These are phyloP conservation scores for Glossosoma conforme DNA, from an alignment of 1,140 invertebrate genomes.

Conservation along the genomic window DNA sequence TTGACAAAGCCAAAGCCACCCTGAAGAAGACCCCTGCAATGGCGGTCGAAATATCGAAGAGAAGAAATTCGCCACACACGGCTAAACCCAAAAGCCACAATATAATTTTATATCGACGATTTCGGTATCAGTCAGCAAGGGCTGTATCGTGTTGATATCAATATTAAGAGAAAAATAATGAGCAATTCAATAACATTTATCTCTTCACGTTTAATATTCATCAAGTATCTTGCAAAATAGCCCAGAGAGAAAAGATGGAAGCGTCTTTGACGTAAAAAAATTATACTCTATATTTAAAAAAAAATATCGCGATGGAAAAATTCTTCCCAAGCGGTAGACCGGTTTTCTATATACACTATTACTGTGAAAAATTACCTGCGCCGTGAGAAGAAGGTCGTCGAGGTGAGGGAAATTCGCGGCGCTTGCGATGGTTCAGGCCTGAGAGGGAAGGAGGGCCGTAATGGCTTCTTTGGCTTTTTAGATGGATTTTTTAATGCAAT, in stretches of 20 bases:
- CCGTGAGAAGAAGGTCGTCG: constrained; percentile 1
- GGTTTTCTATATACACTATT: constrained; percentile 31
- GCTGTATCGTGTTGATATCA: no score
- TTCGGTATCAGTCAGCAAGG: no score
- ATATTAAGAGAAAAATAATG: no score
- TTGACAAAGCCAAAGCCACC: no score
- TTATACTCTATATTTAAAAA: constrained; percentile 21
- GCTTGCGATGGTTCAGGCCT: constrained; percentile 11
- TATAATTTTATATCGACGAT: no score
- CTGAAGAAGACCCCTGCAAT: no score
- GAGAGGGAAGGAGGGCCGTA: constrained; percentile 36
- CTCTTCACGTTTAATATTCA: no score
- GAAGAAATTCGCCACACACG: no score
- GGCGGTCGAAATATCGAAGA: no score
- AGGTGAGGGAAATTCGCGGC: not conserved
- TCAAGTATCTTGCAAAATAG: no score
- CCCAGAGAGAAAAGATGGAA: constrained; percentile 16
- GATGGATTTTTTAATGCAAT: constrained; percentile 66
- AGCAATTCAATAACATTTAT: no score
- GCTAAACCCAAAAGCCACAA: no score
- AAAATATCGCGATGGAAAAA: constrained; percentile 14
- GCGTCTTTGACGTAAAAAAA: constrained; percentile 20
- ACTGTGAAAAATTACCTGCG: constrained; percentile 10
- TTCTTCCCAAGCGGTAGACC: constrained; percentile 15
- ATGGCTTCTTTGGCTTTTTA: constrained; percentile 56